phyloP scores from a whole-genome alignment of 2,888 invertebrate genomes.

The Drosophila infuscata region DNA sequence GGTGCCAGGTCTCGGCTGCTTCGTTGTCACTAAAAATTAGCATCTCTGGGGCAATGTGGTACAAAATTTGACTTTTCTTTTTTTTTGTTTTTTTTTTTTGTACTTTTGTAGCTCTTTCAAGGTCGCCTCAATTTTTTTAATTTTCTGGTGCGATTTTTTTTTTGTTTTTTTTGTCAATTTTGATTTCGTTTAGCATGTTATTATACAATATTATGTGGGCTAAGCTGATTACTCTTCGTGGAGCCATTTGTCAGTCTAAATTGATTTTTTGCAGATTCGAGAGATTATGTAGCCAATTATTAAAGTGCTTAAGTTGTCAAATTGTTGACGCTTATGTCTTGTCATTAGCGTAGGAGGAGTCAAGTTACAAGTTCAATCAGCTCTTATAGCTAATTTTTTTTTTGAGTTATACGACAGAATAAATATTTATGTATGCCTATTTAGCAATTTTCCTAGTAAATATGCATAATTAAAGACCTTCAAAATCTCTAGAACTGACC shows the following conservation, averaged over 20 bases:
- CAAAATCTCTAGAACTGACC: constrained; percentile 11
- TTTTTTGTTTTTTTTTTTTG: constrained; percentile 25
- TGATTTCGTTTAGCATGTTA: constrained; percentile 28
- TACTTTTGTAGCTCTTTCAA: constrained; percentile 63
- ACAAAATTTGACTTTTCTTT: constrained; percentile 54
- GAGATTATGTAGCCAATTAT: constrained; percentile 29
- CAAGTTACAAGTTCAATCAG: constrained; percentile 2
- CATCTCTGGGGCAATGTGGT: constrained; percentile 60
- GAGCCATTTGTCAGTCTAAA: constrained; percentile 30
- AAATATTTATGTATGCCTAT: not conserved
- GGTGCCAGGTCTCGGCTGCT: constrained; percentile 42
- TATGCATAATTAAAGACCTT: constrained; percentile 7
- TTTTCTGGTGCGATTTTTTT: constrained; percentile 41
- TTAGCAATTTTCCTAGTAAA: not conserved
- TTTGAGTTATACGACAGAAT: not conserved
- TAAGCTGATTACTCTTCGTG: constrained; percentile 29
- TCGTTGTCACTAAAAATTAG: constrained; percentile 73
- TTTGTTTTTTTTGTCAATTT: constrained; percentile 20
- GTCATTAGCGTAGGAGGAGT: not conserved
- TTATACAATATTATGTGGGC: constrained; percentile 40
- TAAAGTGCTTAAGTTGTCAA: constrained; percentile 12
- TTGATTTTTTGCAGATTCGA: constrained; percentile 15
- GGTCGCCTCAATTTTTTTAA: constrained; percentile 54
- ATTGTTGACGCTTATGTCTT: not conserved
- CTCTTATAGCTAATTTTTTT: not conserved